Conservation (phyloP, 2,797 vertebrate species). For the Rhodeus uyekii region DNA sequence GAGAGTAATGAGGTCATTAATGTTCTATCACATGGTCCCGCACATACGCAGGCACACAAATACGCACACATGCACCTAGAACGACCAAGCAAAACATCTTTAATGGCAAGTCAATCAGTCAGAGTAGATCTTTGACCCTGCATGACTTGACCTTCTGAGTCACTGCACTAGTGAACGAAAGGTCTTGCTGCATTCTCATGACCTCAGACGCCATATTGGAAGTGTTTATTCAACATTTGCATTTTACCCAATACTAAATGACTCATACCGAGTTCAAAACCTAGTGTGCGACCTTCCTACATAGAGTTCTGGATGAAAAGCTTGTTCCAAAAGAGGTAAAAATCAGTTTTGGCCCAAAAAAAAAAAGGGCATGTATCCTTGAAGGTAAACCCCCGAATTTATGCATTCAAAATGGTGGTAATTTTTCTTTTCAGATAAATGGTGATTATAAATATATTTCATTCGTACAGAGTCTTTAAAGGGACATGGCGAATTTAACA, state of each 20-base stretch:
- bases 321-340: neutral
- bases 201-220: neutral
- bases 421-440: too few relatives aligned
- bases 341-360: neutral
- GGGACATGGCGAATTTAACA: too few relatives aligned
- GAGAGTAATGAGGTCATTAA: conserved; percentile 47
- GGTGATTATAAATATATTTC: neutral
- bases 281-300: neutral
- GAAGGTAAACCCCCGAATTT: neutral
- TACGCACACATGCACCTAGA: conserved; percentile 23
- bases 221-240: conserved; percentile 26
- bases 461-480: neutral
- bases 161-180: conserved; percentile 15
- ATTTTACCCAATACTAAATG: neutral
- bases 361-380: neutral
- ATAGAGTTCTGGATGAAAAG: neutral
- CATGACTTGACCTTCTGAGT: conserved; percentile 22
- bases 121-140: conserved; percentile 39
- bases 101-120: conserved; percentile 33
- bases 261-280: neutral
- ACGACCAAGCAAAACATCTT: conserved; percentile 23
- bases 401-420: neutral
- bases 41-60: conserved; percentile 15
- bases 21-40: neutral
- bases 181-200: conserved; percentile 23